Conservation (phyloP, 2,888 invertebrate genomes). For the Gari tellinella region DNA sequence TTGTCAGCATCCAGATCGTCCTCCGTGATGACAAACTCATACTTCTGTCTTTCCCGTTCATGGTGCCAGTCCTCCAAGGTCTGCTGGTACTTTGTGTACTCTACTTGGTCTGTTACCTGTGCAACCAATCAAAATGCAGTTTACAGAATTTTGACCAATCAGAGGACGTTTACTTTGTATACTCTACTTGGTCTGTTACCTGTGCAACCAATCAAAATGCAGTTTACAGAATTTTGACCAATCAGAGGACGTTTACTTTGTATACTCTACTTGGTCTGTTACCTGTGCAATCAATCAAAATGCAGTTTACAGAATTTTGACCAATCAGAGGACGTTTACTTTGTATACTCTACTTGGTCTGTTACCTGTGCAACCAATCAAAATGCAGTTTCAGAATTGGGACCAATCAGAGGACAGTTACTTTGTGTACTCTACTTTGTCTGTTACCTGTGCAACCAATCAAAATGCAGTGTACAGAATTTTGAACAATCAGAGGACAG, state of each 20-base stretch:
- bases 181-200: slow-evolving; percentile 80
- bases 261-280: slow-evolving; percentile 78
- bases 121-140: too few species aligned
- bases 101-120: slow-evolving; percentile 79
- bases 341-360: slow-evolving; percentile 76
- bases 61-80: slow-evolving; percentile 78
- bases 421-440: slow-evolving; percentile 74
- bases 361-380: slow-evolving; percentile 66
- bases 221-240: too few species aligned
- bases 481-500: too few species aligned
- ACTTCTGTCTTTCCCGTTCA: slow-evolving; percentile 79
- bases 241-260: slow-evolving; percentile 71
- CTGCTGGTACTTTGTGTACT: slow-evolving; percentile 72
- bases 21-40: slow-evolving; percentile 84
- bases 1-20: slow-evolving; percentile 79
- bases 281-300: slow-evolving; percentile 60
- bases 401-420: slow-evolving; percentile 68
- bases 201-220: slow-evolving; percentile 25
- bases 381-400: too few species aligned
- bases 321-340: slow-evolving; percentile 70
- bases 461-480: too few species aligned
- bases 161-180: slow-evolving; percentile 76
- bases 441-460: slow-evolving; percentile 70
- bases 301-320: too few species aligned
- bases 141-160: too few species aligned